Evolutionary conservation across 2,113 vertebrate genomes (phyloP).

Genomic region (Zapus hudsonius): DNA sequence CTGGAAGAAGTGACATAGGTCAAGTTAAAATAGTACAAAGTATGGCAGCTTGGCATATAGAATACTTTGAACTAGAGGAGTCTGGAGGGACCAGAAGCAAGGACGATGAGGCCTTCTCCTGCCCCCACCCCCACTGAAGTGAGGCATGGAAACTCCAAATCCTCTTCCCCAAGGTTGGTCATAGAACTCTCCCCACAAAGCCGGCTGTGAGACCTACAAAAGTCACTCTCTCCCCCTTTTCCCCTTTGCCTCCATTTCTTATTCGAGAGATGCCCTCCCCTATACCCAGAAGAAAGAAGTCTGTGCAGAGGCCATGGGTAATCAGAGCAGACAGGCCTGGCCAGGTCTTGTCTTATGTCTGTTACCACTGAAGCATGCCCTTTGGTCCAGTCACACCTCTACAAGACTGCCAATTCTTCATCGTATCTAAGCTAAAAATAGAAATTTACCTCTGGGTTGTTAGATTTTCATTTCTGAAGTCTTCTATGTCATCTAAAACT

Average conservation of each 20-base stretch:
- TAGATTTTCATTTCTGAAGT: background rate
- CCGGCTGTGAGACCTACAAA: background rate
- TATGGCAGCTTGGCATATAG: background rate
- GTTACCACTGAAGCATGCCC: fast-evolving
- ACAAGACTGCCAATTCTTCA: background rate
- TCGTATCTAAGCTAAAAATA: background rate
- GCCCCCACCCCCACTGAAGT: background rate
- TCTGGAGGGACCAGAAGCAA: background rate
- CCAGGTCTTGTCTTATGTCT: background rate
- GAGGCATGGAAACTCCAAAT: background rate
- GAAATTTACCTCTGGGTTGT: background rate
- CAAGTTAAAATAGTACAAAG: background rate
- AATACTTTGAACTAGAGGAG: background rate
- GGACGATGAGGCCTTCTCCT: background rate
- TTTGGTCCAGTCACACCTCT: background rate
- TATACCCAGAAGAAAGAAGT: background rate
- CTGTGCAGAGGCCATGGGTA: background rate
- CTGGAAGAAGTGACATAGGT: background rate
- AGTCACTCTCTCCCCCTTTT: background rate
- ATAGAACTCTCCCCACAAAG: background rate
- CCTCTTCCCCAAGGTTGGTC: background rate
- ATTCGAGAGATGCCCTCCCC: background rate
- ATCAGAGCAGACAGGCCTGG: background rate
- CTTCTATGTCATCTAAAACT: background rate
- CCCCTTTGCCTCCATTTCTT: background rate